phyloP scores from a whole-genome alignment of 1,140 invertebrate genomes.

The Carposina sasakii region DNA sequence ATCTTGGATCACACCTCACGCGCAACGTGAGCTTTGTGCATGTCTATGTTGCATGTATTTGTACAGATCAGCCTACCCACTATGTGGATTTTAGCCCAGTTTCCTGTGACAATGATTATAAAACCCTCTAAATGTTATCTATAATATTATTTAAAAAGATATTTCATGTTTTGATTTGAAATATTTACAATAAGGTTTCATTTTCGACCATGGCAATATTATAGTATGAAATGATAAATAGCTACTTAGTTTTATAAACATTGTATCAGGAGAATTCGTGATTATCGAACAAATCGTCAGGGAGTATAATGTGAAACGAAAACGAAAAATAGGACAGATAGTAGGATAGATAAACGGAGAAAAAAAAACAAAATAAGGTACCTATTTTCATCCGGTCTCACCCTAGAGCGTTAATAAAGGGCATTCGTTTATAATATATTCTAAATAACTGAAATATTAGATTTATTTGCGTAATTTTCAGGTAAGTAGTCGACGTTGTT shows the following conservation, averaged over 20 bases:
- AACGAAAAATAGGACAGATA: conserved; percentile 58
- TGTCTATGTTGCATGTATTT: conserved; percentile 69
- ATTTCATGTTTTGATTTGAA: no score
- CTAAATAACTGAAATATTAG: not conserved
- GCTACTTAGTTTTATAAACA: no score
- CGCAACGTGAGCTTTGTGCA: conserved; percentile 58
- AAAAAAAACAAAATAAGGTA: conserved; percentile 35
- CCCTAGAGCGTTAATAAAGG: not conserved
- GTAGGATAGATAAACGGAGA: conserved; percentile 57
- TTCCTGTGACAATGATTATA: no score
- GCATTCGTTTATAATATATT: not conserved
- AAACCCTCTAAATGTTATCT: no score
- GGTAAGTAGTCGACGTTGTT: no score
- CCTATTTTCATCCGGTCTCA: not conserved
- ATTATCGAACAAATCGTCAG: no score
- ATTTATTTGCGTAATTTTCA: not conserved
- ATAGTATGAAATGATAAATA: no score
- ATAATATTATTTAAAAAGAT: no score
- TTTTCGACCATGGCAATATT: no score
- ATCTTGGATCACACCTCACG: conserved; percentile 71
- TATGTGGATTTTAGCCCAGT: no score
- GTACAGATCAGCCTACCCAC: conserved; percentile 56
- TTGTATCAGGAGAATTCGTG: no score
- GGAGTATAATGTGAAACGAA: conserved; percentile 10
- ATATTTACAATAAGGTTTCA: no score